These are phyloP conservation scores for Ispidina picta DNA, from an alignment of 2,797 vertebrate genomes.

Conservation along the genomic window DNA sequence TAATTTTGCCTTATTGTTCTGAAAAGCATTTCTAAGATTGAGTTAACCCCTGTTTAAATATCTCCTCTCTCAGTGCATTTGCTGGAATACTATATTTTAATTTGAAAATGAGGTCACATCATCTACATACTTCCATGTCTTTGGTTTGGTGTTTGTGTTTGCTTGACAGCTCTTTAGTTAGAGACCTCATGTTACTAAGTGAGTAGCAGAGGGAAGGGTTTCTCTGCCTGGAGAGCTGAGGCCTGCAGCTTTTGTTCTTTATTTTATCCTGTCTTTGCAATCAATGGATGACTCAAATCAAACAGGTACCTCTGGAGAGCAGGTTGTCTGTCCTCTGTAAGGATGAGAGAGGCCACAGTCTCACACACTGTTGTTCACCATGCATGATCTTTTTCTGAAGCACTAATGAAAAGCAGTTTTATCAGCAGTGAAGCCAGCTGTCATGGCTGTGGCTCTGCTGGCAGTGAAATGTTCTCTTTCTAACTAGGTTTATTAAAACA, in stretches of 20 bases:
- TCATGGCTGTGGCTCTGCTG: not conserved
- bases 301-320: not conserved
- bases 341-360: not conserved
- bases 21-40: not conserved
- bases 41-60: not conserved
- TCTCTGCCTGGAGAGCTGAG: not conserved
- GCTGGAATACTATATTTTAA: not conserved
- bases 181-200: not conserved
- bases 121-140: not conserved
- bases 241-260: not conserved
- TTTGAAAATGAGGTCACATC: not conserved
- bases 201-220: not conserved
- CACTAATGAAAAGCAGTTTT: not conserved
- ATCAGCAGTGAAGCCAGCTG: not conserved
- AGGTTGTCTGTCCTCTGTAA: not conserved
- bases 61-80: not conserved
- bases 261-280: not conserved
- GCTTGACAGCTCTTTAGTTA: not conserved
- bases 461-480: constrained; percentile 9
- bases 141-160: not conserved
- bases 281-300: not conserved
- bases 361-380: rapidly evolving
- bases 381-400: not conserved
- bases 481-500: not conserved
- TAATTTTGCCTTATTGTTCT: not conserved